Percentiles rank a stretch among this genome's conserved stretches.
phyloP scores from a whole-genome alignment of 1,140 invertebrate species.

The Probaryconus sp. region DNA sequence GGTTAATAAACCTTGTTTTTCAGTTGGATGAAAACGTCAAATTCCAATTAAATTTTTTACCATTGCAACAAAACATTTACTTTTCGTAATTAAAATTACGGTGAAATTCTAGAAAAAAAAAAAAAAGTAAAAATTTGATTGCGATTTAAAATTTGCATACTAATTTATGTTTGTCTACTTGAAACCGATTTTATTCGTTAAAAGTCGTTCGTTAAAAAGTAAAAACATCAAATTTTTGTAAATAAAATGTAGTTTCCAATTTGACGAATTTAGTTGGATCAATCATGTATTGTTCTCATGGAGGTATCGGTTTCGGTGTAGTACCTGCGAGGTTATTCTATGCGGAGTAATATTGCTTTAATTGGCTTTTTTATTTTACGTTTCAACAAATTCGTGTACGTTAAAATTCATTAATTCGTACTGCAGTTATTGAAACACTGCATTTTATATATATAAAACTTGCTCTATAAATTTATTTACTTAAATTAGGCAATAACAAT shows the following conservation, averaged over 20 bases:
- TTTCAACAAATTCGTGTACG: conserved; percentile 2
- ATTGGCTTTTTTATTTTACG: conserved; percentile 16
- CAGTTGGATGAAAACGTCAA: too few species aligned
- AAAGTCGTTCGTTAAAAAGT: conserved; percentile 34
- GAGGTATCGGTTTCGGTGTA: conserved; percentile 28
- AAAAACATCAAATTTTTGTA: conserved; percentile 31
- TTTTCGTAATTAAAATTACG: background rate
- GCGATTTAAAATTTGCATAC: conserved; percentile 6
- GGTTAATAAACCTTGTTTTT: too few species aligned
- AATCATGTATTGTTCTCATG: conserved; percentile 24
- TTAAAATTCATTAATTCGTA: conserved; percentile 7
- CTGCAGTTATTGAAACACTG: background rate
- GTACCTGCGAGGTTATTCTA: conserved; percentile 30
- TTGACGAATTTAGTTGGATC: conserved; percentile 34
- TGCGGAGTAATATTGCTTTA: conserved; percentile 13
- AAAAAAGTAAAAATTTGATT: background rate
- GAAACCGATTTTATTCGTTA: conserved; percentile 21
- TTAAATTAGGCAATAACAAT: too few species aligned
- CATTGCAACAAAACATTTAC: background rate
- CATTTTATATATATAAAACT: too few species aligned
- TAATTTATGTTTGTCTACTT: conserved; percentile 14
- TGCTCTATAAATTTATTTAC: too few species aligned
- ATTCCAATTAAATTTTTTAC: too few species aligned
- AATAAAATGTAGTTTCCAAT: conserved; percentile 37
- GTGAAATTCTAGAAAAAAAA: background rate